A percentile compares a stretch with the other conserved stretches of the same genome.
Conservation (phyloP, 1,140 invertebrate species). For the Protaetia brevitarsis region DNA sequence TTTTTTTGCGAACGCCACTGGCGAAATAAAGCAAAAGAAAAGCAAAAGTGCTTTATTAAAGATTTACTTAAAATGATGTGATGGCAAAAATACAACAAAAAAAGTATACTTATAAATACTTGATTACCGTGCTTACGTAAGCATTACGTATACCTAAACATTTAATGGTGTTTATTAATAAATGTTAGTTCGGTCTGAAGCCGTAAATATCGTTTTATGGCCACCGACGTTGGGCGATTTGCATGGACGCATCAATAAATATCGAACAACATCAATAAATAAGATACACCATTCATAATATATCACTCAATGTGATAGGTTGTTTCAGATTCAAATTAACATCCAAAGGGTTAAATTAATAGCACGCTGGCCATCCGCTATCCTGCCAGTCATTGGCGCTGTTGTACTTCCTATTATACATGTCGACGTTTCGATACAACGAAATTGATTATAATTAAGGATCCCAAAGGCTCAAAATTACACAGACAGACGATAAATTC, state of each 20-base stretch:
- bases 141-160: too few relatives aligned
- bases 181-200: too few relatives aligned
- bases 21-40: too few relatives aligned
- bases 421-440: background rate
- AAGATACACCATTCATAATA: background rate
- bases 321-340: background rate
- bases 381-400: background rate
- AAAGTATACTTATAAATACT: too few relatives aligned
- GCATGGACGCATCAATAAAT: background rate
- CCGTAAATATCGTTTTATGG: too few relatives aligned
- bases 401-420: background rate
- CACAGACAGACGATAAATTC: background rate
- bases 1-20: background rate
- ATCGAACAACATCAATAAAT: background rate
- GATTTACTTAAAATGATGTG: too few relatives aligned
- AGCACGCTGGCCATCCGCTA: background rate
- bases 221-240: background rate
- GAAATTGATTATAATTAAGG: constrained; percentile 12
- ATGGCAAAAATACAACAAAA: too few relatives aligned
- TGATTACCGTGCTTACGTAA: too few relatives aligned
- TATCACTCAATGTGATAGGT: background rate
- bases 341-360: background rate
- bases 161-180: background rate
- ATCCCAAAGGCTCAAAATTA: background rate
- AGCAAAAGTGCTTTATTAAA: too few relatives aligned